Percentiles rank a stretch among this genome's conserved stretches.
Conservation (phyloP, 2,113 vertebrate species). For the Scytalopus superciliaris region DNA sequence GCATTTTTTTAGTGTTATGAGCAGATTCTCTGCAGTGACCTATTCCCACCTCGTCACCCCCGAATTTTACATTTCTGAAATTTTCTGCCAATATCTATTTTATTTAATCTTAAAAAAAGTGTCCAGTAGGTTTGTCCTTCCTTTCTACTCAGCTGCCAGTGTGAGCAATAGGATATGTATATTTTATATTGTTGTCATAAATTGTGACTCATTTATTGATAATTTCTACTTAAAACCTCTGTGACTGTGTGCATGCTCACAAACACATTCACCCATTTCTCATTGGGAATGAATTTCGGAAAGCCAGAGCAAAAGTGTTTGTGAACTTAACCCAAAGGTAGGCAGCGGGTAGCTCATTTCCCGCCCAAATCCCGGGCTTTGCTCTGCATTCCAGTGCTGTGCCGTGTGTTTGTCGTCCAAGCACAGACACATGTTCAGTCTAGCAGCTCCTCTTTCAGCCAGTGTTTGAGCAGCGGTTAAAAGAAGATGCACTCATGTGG, state of each 20-base stretch:
- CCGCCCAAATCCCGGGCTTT: background rate
- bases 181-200: background rate
- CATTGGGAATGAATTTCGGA: background rate
- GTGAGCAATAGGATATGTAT: background rate
- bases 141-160: background rate
- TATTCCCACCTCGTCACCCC: background rate
- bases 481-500: slow-evolving; percentile 66
- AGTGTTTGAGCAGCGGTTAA: slow-evolving; percentile 53
- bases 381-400: slow-evolving; percentile 52
- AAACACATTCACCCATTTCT: fast-evolving
- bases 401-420: slow-evolving; percentile 11
- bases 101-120: background rate
- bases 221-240: background rate
- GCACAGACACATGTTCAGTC: slow-evolving; percentile 59
- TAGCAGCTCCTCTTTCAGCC: slow-evolving; percentile 61
- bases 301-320: background rate
- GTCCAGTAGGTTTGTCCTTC: background rate
- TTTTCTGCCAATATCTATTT: background rate
- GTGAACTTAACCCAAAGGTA: background rate
- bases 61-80: background rate
- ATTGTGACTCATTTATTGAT: background rate
- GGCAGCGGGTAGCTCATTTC: background rate
- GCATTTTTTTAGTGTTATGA: background rate
- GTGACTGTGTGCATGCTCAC: fast-evolving
- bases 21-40: background rate